These are phyloP conservation scores for Sebastes nivosus DNA, from an alignment of 2,797 vertebrate species.

Conservation along the genomic window DNA sequence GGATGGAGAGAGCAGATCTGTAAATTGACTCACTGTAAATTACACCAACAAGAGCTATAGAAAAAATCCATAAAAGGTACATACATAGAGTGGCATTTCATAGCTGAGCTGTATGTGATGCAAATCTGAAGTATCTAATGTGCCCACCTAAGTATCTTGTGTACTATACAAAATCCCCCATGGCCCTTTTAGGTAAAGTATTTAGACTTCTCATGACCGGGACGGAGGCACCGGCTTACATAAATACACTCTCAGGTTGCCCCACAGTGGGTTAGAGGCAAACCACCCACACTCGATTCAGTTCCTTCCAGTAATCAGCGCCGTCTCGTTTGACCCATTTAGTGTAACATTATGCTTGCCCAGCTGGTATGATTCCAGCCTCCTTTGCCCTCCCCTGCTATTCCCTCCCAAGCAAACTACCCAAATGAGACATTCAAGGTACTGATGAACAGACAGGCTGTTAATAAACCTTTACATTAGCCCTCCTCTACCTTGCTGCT, in stretches of 20 bases:
- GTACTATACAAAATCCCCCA: constrained; percentile 27
- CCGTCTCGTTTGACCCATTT: constrained; percentile 78
- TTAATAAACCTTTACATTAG: constrained; percentile 59
- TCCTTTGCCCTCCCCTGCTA: constrained; percentile 51
- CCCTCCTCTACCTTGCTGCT: constrained; percentile 37
- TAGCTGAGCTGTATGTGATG: constrained; percentile 5
- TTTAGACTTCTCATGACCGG: constrained; percentile 56
- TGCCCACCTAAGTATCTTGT: constrained; percentile 10
- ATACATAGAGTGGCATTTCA: background rate
- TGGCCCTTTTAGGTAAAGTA: constrained; percentile 59
- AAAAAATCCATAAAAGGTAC: constrained; percentile 24
- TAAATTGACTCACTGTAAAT: constrained; percentile 43
- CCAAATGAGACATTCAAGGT: constrained; percentile 68
- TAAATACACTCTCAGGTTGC: constrained; percentile 67
- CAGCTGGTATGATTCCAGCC: constrained; percentile 66
- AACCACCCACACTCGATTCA: constrained; percentile 64
- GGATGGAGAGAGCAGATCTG: constrained; percentile 16
- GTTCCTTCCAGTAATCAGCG: constrained; percentile 70
- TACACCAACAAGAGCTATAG: constrained; percentile 20
- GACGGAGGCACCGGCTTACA: constrained; percentile 40
- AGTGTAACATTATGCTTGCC: constrained; percentile 74
- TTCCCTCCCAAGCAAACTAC: constrained; percentile 61
- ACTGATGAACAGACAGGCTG: constrained; percentile 62
- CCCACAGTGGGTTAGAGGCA: constrained; percentile 43
- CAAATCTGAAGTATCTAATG: constrained; percentile 44